These are phyloP conservation scores for Spicauda simplicius DNA, from an alignment of 2,888 invertebrate genomes.

Conservation along the genomic window DNA sequence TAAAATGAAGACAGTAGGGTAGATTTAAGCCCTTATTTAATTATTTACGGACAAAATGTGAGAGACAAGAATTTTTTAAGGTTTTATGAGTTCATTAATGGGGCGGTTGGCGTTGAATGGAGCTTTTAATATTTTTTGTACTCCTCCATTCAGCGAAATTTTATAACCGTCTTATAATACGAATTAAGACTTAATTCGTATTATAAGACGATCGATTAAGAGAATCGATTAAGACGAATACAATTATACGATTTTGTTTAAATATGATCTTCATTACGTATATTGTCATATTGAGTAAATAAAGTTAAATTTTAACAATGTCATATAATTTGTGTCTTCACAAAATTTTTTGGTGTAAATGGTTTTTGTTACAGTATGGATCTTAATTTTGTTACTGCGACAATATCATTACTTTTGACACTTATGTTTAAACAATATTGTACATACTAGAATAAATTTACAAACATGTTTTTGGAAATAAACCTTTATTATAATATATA, in stretches of 20 bases:
- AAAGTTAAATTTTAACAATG: too few species aligned
- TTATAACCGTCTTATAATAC: slow-evolving; percentile 6
- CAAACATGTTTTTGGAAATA: too few species aligned
- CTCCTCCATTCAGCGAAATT: slow-evolving; percentile 6
- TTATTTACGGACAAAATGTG: slow-evolving; percentile 8
- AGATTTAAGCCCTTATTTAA: not conserved
- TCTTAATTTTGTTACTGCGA: too few species aligned
- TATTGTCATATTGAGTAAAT: not conserved
- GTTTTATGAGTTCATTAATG: slow-evolving; percentile 10
- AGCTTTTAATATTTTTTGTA: slow-evolving; percentile 8
- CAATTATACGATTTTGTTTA: not conserved
- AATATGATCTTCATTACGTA: not conserved
- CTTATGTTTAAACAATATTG: too few species aligned
- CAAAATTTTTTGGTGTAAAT: too few species aligned
- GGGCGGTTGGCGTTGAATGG: slow-evolving; percentile 13
- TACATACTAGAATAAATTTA: too few species aligned
- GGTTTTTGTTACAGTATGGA: too few species aligned
- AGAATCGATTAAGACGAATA: slow-evolving; percentile 5
- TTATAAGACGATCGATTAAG: too few species aligned
- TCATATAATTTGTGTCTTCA: too few species aligned
- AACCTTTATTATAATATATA: too few species aligned
- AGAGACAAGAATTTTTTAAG: slow-evolving; percentile 9
- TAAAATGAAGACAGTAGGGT: not conserved
- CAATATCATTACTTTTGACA: too few species aligned
- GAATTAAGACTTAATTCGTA: too few species aligned